phyloP scores from a whole-genome alignment of 2,113 vertebrate species.

The Hippoglossus stenolepis region DNA sequence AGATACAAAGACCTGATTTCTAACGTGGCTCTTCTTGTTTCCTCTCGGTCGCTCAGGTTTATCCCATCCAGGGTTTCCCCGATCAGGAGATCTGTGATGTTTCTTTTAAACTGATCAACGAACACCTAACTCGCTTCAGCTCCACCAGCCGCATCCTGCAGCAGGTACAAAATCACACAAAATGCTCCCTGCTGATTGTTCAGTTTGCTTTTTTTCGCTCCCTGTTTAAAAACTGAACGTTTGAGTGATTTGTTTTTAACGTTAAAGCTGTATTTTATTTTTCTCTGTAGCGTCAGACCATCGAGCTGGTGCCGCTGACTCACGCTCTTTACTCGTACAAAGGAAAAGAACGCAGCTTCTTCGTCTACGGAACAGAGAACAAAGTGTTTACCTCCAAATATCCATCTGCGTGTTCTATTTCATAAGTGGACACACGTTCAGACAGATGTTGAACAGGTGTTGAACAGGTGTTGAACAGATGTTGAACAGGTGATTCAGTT shows the following conservation, averaged over 20 bases:
- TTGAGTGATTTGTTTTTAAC: too few species aligned
- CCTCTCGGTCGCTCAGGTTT: conserved; percentile 76
- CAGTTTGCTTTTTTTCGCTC: too few species aligned
- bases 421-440: background rate
- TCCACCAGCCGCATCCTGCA: conserved; percentile 69
- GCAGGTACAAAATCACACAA: conserved; percentile 33
- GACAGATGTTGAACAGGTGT: too few species aligned
- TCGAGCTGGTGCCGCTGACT: conserved; percentile 88
- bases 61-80: conserved; percentile 83
- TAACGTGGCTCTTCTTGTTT: too few species aligned
- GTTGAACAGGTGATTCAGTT: too few species aligned
- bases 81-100: conserved; percentile 79
- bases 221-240: too few species aligned
- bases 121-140: conserved; percentile 65
- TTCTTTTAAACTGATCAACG: conserved; percentile 67
- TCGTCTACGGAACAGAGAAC: conserved; percentile 84
- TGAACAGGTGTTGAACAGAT: too few species aligned
- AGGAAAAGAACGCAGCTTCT: conserved; percentile 82
- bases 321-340: conserved; percentile 82
- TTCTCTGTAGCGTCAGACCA: conserved; percentile 84
- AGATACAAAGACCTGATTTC: too few species aligned
- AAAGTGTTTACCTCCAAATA: conserved; percentile 80
- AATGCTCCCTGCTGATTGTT: background rate
- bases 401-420: conserved; percentile 74
- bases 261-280: background rate